Base-by-base conservation (phyloP, 2,797 vertebrate species). In the Vipera latastei region DNA sequence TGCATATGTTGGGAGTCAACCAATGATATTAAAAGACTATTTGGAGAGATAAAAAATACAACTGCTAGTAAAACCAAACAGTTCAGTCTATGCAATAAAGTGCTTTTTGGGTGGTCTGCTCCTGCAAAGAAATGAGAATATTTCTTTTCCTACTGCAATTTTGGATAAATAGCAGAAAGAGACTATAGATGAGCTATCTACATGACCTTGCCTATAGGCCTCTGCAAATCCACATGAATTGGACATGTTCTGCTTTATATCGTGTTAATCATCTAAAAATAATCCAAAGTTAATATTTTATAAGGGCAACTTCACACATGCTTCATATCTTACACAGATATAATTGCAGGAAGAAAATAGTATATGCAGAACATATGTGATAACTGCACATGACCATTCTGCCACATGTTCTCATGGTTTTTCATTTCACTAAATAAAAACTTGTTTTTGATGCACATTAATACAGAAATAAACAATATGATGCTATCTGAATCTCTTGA, bases 91-190 rank as follows among this genome's bases (percentile, higher is more conserved):
- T 69, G 38, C 89, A 93, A 16, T 87, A 90, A 93, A 93, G 55
- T 63, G 86, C 53, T 90, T 93, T 90, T 87, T 90, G 89, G 83
- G 92, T 90, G 89, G 92, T 90, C 89, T 90, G 6, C 16, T 83
- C 44, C 48, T 63, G 55, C 53, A 60, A 90, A 57, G 32, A 88
- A 92, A 92, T 78, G 53, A 88, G 53, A 48, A 18, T 87, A 18
- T 90, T 57, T 65, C n/a, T 90, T 16, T 86, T 56, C 59, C 86
- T 86, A 56, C 13, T 86, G 4, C 6, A 56, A 12, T 86, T 56
- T 86, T 25, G 12, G 32, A 57, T 92, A 4, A 38, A 44, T 18
- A 38, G 22, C 22, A 32, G 51, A n/a, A 20, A 25, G 20, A 89
- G 44, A 86, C 7, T 60, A 14, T 65, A 14, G 88, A 65, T 86